A percentile compares a stretch with the other conserved stretches of the same genome.
These are phyloP conservation scores for Triplophysa siluroides DNA, from an alignment of 2,113 vertebrate species.

Conservation along the genomic window DNA sequence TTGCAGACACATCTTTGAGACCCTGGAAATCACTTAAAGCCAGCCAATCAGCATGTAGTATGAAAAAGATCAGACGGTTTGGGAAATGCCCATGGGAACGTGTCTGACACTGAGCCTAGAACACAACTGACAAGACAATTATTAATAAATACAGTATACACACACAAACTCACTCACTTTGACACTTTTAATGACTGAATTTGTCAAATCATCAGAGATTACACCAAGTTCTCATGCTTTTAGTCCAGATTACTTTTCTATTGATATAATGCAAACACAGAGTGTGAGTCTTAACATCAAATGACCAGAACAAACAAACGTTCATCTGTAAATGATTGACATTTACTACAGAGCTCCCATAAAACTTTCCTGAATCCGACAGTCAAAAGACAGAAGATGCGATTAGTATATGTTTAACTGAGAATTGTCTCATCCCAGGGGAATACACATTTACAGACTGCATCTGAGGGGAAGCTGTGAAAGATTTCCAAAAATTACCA, in stretches of 20 bases:
- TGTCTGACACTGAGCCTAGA: no score
- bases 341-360: not conserved
- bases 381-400: not conserved
- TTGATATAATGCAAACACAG: no score
- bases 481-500: not conserved
- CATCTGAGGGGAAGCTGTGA: not conserved
- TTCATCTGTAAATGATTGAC: no score
- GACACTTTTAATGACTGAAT: not conserved
- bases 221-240: not conserved
- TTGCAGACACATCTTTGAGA: no score
- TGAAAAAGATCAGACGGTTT: no score
- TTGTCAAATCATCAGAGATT: not conserved
- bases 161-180: not conserved
- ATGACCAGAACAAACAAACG: no score
- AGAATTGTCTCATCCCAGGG: not conserved
- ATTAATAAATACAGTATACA: no score
- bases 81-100: no score
- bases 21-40: no score
- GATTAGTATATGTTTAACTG: not conserved
- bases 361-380: not conserved
- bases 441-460: not conserved
- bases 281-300: no score
- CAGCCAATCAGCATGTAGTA: no score
- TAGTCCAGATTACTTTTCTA: not conserved
- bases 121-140: not conserved